These are phyloP conservation scores for Gallinago stenura DNA, from an alignment of 2,797 vertebrate genomes.

Conservation along the genomic window DNA sequence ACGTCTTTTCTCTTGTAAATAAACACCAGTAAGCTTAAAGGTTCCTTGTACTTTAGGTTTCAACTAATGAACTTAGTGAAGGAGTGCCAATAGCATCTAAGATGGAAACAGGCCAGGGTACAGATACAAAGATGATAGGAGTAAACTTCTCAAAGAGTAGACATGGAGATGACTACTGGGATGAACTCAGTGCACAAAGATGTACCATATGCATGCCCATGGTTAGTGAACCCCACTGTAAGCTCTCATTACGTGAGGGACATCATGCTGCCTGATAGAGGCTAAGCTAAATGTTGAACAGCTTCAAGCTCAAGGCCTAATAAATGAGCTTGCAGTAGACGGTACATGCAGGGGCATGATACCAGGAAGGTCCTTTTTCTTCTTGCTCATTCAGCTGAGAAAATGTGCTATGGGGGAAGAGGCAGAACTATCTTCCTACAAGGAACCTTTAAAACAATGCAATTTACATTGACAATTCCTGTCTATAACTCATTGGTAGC, in stretches of 20 bases:
- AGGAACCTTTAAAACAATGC: neutral
- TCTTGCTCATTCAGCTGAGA: neutral
- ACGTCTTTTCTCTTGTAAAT: neutral
- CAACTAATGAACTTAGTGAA: neutral
- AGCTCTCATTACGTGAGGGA: rapidly evolving
- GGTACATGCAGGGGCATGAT: neutral
- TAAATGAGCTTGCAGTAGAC: neutral
- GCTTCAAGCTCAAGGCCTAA: neutral
- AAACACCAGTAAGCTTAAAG: neutral
- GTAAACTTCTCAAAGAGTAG: neutral
- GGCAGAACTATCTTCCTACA: neutral
- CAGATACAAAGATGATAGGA: neutral
- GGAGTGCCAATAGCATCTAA: neutral
- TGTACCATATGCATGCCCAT: neutral
- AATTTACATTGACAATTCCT: neutral
- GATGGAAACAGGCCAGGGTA: neutral
- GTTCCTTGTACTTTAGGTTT: neutral
- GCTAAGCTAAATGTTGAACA: neutral
- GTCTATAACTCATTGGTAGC: neutral
- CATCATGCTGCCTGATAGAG: neutral
- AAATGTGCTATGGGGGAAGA: neutral
- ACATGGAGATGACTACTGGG: neutral
- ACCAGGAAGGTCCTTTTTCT: neutral
- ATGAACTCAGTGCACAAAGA: neutral
- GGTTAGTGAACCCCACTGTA: neutral